phyloP scores from a whole-genome alignment of 2,888 invertebrate species.

The Choreutis nemorana region DNA sequence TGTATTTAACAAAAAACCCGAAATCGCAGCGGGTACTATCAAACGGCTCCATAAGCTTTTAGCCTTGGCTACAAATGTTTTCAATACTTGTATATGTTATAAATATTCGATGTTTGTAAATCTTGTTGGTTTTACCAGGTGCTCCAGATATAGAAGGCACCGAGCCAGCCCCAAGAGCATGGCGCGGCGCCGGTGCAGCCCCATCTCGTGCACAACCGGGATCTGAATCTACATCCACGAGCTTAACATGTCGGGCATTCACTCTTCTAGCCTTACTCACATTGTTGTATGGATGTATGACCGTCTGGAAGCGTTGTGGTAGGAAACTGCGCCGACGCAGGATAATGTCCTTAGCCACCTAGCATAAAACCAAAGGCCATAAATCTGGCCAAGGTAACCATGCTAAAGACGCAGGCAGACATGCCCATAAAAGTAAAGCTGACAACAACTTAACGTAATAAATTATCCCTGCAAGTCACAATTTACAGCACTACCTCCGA shows the following conservation, averaged over 20 bases:
- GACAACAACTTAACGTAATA: no score
- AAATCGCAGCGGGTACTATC: no score
- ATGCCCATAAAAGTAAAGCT: no score
- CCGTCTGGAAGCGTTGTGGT: constrained; percentile 39
- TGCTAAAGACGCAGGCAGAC: no score
- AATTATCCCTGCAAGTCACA: no score
- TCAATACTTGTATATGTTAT: no score
- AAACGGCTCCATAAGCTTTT: no score
- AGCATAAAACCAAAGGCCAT: constrained; percentile 18
- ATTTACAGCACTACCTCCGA: no score
- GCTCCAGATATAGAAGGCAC: constrained; percentile 52
- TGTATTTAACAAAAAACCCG: no score
- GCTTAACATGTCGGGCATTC: constrained; percentile 21
- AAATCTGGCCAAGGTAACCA: not conserved
- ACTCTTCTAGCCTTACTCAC: constrained; percentile 25
- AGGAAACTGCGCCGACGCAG: constrained; percentile 37
- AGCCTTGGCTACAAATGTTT: no score
- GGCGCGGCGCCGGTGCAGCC: constrained; percentile 57
- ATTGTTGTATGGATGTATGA: constrained; percentile 26
- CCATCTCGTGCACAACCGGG: constrained; percentile 23
- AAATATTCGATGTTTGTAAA: no score
- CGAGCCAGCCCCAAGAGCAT: constrained; percentile 60
- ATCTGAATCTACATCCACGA: constrained; percentile 20
- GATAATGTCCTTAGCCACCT: constrained; percentile 43
- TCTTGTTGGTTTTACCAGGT: constrained; percentile 20